These are phyloP conservation scores for Heliconius hewitsoni DNA, from an alignment of 1,140 invertebrate species.

Conservation along the genomic window DNA sequence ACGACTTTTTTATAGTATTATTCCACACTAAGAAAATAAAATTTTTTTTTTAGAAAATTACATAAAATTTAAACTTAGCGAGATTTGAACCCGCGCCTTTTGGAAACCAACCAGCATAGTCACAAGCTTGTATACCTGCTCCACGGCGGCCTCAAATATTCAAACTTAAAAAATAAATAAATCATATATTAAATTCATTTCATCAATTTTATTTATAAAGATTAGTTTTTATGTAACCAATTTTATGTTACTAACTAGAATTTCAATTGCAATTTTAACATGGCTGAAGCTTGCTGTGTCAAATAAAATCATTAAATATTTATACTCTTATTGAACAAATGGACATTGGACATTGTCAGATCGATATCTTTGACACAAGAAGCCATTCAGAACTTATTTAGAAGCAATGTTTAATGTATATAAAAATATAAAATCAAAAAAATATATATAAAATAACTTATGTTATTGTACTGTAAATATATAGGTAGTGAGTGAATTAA, in stretches of 20 bases:
- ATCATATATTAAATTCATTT: not conserved
- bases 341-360: not conserved
- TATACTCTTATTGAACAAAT: not conserved
- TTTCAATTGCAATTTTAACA: not conserved
- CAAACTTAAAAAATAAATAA: not conserved
- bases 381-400: constrained; percentile 6
- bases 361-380: not conserved
- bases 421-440: not conserved
- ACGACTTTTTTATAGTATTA: no score
- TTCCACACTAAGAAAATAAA: no score
- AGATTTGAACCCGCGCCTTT: no score
- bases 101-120: no score
- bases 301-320: constrained; percentile 9
- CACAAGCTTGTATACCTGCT: no score
- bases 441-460: not conserved
- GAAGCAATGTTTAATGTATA: constrained; percentile 10
- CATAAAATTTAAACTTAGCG: no score
- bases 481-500: constrained; percentile 14
- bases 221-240: not conserved
- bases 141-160: no score
- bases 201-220: not conserved
- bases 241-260: not conserved
- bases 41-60: no score
- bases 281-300: not conserved
- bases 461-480: constrained; percentile 3